phyloP scores from a whole-genome alignment of 2,888 invertebrate species.

The Agonum fuliginosum region DNA sequence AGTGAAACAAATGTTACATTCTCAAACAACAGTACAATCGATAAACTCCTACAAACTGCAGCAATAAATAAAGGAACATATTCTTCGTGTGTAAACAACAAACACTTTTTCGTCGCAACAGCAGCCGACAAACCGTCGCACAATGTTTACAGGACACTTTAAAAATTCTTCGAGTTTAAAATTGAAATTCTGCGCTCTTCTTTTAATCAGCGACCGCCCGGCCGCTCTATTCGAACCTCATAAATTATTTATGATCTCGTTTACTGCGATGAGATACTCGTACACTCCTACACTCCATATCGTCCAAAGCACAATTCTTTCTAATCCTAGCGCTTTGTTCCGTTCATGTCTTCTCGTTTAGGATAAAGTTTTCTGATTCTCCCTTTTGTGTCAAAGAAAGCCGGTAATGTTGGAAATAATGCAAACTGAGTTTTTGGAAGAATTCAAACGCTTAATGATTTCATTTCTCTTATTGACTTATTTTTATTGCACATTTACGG shows the following conservation, averaged over 20 bases:
- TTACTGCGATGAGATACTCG: slow-evolving; percentile 27
- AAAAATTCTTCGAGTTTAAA: slow-evolving; percentile 23
- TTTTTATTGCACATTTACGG: not conserved
- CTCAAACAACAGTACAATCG: slow-evolving; percentile 13
- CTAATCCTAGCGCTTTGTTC: slow-evolving; percentile 17
- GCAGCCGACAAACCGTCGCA: too few species aligned
- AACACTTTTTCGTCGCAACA: slow-evolving; percentile 6
- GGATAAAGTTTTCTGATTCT: not conserved
- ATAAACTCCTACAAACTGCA: not conserved
- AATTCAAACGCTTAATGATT: not conserved
- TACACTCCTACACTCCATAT: slow-evolving; percentile 26
- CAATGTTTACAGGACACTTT: slow-evolving; percentile 25
- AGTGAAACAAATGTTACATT: slow-evolving; percentile 12
- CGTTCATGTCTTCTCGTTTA: not conserved
- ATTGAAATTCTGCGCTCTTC: slow-evolving; percentile 26
- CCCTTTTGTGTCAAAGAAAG: too few species aligned
- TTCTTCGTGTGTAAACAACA: slow-evolving; percentile 14
- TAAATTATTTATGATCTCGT: slow-evolving; percentile 39
- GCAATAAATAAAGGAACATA: slow-evolving; percentile 31
- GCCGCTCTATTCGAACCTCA: slow-evolving; percentile 22
- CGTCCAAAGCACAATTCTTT: slow-evolving; percentile 10
- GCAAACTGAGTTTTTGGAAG: not conserved
- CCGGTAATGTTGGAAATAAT: slow-evolving; percentile 1
- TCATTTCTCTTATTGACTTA: not conserved
- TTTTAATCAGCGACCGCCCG: slow-evolving; percentile 32